Percentiles rank a stretch among this genome's conserved stretches.
phyloP scores from a whole-genome alignment of 2,888 invertebrate genomes.

The Rhingia campestris region DNA sequence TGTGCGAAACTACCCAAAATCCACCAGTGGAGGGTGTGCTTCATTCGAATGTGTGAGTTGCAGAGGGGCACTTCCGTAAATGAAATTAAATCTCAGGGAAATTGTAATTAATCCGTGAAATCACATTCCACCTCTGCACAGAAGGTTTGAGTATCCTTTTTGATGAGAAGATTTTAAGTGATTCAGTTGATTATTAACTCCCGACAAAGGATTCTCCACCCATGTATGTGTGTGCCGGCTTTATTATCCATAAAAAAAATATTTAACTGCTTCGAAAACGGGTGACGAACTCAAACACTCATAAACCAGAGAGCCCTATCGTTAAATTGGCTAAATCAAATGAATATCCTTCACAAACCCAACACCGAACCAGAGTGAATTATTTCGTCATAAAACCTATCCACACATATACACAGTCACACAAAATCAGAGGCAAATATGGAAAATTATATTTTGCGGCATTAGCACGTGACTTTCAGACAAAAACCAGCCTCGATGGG shows the following conservation, averaged over 20 bases:
- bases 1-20: constrained; percentile 5
- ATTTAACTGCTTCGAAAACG: constrained; percentile 3
- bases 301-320: constrained; percentile 15
- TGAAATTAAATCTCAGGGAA: constrained; percentile 59
- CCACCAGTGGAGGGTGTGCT: constrained; percentile 4
- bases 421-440: constrained; percentile 38
- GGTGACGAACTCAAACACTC: constrained; percentile 10
- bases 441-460: constrained; percentile 70
- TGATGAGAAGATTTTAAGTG: not conserved
- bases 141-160: not conserved
- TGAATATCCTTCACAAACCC: constrained; percentile 20
- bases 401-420: constrained; percentile 37
- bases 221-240: constrained; percentile 18
- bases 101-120: constrained; percentile 56
- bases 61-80: constrained; percentile 39
- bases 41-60: constrained; percentile 9
- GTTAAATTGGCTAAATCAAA: constrained; percentile 69
- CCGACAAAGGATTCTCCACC: not conserved
- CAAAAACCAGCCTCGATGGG: constrained; percentile 19
- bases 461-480: constrained; percentile 71
- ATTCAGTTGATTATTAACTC: not conserved
- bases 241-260: constrained; percentile 46
- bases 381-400: constrained; percentile 63
- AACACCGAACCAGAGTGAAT: constrained; percentile 36
- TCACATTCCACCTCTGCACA: not conserved